phyloP scores from a whole-genome alignment of 2,113 vertebrate genomes.

The Laterallus jamaicensis region DNA sequence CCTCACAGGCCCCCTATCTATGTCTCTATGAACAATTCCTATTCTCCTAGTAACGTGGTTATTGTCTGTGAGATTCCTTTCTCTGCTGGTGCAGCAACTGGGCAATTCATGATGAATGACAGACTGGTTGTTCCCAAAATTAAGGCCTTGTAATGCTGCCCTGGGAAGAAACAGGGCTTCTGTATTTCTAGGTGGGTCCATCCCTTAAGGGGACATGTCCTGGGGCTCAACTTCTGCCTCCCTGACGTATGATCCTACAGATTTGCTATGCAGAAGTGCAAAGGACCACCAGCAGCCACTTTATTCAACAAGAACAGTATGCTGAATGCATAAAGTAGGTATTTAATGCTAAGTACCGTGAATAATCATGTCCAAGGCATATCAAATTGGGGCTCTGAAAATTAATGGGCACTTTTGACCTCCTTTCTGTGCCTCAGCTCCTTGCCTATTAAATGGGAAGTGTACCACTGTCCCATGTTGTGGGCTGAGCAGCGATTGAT shows the following conservation, averaged over 20 bases:
- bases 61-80: background rate
- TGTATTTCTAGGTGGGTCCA: background rate
- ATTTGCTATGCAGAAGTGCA: background rate
- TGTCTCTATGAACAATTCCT: background rate
- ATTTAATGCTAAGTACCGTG: background rate
- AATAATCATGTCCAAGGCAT: conserved; percentile 2
- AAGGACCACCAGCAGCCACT: background rate
- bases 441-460: background rate
- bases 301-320: background rate
- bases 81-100: background rate
- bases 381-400: background rate
- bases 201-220: background rate
- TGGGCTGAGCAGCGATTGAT: background rate
- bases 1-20: too few species aligned
- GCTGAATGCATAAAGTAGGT: background rate
- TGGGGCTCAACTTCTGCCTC: background rate
- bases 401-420: conserved; percentile 38
- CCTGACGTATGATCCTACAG: background rate
- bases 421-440: background rate
- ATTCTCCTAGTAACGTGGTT: background rate
- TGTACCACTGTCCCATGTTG: background rate
- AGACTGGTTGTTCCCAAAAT: background rate
- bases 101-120: background rate
- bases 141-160: background rate
- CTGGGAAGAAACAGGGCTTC: background rate